Evolutionary conservation across 2,888 invertebrate genomes (phyloP).

Genomic region (Salpingus planirostris): DNA sequence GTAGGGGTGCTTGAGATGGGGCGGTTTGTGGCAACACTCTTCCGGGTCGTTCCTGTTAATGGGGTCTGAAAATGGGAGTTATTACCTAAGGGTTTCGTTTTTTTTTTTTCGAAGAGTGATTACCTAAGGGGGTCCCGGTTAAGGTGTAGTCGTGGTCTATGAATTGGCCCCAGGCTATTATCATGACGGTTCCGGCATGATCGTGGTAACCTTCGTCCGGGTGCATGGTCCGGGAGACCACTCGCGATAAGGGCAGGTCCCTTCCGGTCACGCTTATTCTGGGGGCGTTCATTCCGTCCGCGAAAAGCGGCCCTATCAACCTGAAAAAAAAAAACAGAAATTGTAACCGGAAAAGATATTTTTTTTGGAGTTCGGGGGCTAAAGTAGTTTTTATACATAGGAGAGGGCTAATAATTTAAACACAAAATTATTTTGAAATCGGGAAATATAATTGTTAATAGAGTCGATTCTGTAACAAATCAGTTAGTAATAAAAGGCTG

Average conservation of each 20-base stretch:
- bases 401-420: too few species aligned
- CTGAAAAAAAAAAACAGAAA: conserved; percentile 41
- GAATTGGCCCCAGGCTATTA: conserved; percentile 91
- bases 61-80: conserved; percentile 65
- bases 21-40: conserved; percentile 77
- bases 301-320: conserved; percentile 68
- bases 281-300: conserved; percentile 79
- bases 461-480: too few species aligned
- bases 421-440: too few species aligned
- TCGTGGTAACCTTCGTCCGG: conserved; percentile 90
- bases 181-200: conserved; percentile 88
- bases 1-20: conserved; percentile 79
- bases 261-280: conserved; percentile 70
- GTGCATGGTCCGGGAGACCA: conserved; percentile 86
- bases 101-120: too few species aligned
- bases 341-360: too few species aligned
- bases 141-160: conserved; percentile 91
- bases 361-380: too few species aligned
- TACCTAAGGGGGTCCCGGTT: conserved; percentile 80
- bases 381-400: too few species aligned
- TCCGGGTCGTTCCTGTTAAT: conserved; percentile 82
- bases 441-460: too few species aligned
- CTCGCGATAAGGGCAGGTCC: conserved; percentile 68
- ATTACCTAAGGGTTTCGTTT: too few species aligned
- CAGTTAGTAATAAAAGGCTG: too few species aligned